A percentile compares a stretch with the other conserved stretches of the same genome.
phyloP scores from a whole-genome alignment of 2,888 invertebrate species.

The Antheraea yamamai region DNA sequence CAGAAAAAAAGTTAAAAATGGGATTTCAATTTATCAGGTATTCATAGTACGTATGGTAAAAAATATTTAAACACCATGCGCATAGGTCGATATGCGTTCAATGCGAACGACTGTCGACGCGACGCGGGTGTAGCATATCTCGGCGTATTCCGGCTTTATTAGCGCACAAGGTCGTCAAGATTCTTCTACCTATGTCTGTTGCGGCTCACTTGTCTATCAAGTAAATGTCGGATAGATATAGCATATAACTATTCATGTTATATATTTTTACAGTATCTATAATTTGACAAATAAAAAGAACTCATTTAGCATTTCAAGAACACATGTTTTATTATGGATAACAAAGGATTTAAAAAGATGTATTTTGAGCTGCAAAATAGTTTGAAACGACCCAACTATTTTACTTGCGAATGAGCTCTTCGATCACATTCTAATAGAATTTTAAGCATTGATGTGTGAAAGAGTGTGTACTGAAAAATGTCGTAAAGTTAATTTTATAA shows the following conservation, averaged over 20 bases:
- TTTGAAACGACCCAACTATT: no score
- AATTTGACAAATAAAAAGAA: background rate
- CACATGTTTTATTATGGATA: background rate
- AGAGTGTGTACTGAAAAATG: background rate
- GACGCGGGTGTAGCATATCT: constrained; percentile 17
- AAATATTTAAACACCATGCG: background rate
- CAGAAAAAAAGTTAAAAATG: background rate
- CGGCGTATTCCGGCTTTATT: constrained; percentile 33
- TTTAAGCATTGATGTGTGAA: background rate
- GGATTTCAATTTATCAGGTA: background rate
- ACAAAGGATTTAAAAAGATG: background rate
- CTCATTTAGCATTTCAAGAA: background rate
- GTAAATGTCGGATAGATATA: constrained; percentile 24
- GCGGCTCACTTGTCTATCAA: constrained; percentile 43
- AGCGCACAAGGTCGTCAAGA: constrained; percentile 34
- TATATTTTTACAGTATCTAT: background rate
- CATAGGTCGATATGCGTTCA: constrained; percentile 31
- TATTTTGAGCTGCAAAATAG: background rate
- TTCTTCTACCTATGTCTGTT: constrained; percentile 24
- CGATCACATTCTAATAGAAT: background rate
- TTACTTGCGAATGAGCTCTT: no score
- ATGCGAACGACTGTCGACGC: constrained; percentile 37
- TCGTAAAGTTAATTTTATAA: no score
- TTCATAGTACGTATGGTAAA: background rate
- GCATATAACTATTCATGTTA: background rate